A percentile compares a stretch with the other conserved stretches of the same genome.
phyloP scores from a whole-genome alignment of 2,888 invertebrate genomes.

The Mythimna lalbum region DNA sequence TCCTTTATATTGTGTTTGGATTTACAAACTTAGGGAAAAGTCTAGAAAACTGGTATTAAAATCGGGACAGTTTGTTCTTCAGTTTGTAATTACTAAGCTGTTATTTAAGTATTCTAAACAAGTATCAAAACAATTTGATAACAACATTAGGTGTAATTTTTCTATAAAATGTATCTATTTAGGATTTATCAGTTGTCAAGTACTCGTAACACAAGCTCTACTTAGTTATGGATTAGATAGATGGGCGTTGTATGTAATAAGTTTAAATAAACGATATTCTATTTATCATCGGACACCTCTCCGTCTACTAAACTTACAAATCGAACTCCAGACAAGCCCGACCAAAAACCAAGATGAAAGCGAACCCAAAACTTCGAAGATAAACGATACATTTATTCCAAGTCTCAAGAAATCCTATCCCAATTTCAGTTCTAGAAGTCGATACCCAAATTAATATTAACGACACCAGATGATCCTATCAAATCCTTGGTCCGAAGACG shows the following conservation, averaged over 20 bases:
- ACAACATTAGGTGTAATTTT: too few relatives aligned
- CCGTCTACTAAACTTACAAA: neutral
- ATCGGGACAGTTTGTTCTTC: neutral
- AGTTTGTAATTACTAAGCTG: too few relatives aligned
- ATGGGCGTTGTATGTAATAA: too few relatives aligned
- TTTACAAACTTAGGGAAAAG: constrained; percentile 2
- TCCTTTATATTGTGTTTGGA: constrained; percentile 3
- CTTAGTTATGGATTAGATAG: too few relatives aligned
- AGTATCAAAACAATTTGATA: too few relatives aligned
- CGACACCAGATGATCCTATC: constrained; percentile 66
- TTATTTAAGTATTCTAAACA: too few relatives aligned
- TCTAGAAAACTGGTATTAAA: neutral
- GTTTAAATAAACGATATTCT: neutral
- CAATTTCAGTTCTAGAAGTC: constrained; percentile 52
- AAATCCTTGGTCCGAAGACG: constrained; percentile 61
- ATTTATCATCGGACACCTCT: neutral
- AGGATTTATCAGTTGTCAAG: too few relatives aligned
- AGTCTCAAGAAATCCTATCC: constrained; percentile 38
- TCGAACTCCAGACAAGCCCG: constrained; percentile 13
- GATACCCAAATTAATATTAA: constrained; percentile 66
- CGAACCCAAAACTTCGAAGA: constrained; percentile 37
- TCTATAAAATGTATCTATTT: too few relatives aligned
- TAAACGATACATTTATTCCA: constrained; percentile 30
- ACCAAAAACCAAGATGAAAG: constrained; percentile 18
- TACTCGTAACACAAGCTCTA: too few relatives aligned